A percentile compares a stretch with the other conserved stretches of the same genome.
Evolutionary conservation across 2,797 vertebrate genomes (phyloP).

Genomic region (Amblyopsis hoosieri): DNA sequence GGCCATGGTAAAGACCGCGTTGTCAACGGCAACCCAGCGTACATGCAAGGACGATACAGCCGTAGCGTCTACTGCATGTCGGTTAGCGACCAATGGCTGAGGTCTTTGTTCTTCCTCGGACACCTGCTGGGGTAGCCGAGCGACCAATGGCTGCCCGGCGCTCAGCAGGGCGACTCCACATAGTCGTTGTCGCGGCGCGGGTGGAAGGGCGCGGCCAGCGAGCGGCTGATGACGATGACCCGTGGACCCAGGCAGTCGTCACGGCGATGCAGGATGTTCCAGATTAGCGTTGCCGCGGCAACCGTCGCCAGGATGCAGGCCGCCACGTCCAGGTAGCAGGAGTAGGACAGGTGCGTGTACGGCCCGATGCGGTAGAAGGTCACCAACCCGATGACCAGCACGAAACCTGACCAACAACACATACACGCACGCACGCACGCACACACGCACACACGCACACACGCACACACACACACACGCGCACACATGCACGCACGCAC

Average conservation of each 20-base stretch:
- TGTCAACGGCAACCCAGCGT: too few relatives aligned
- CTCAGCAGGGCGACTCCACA: constrained; percentile 95
- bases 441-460: too few relatives aligned
- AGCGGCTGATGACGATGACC: constrained; percentile 92
- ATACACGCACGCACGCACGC: too few relatives aligned
- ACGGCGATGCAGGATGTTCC: constrained; percentile 94
- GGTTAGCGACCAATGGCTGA: too few relatives aligned
- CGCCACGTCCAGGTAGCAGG: constrained; percentile 93
- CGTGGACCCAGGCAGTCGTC: constrained; percentile 91
- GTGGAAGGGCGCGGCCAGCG: constrained; percentile 84
- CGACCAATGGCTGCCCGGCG: not conserved
- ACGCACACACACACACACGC: not conserved
- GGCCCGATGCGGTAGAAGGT: constrained; percentile 96
- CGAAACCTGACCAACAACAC: constrained; percentile 83
- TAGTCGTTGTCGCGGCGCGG: constrained; percentile 93
- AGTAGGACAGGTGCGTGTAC: constrained; percentile 92
- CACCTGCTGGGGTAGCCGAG: too few relatives aligned
- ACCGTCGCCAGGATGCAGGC: constrained; percentile 92
- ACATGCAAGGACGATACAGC: too few relatives aligned
- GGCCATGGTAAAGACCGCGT: too few relatives aligned
- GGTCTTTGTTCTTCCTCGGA: too few relatives aligned
- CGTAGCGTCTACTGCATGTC: too few relatives aligned
- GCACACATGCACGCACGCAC: too few relatives aligned
- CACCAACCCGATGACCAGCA: constrained; percentile 95
- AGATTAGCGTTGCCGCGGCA: constrained; percentile 95